Evolutionary conservation across 2,113 vertebrate genomes (phyloP).

Genomic region (Zosterops lateralis): DNA sequence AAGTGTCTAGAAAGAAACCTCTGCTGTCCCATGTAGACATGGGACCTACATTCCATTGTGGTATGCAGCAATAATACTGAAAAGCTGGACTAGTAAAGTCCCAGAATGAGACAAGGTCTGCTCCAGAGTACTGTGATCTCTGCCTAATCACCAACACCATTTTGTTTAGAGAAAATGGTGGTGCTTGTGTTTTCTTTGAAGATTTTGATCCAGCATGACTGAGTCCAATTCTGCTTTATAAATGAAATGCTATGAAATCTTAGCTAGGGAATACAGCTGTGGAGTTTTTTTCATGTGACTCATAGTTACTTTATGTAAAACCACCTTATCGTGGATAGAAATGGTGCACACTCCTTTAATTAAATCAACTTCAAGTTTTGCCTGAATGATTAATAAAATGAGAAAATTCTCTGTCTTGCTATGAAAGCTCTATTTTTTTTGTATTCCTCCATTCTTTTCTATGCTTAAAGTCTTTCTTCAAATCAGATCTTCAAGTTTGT

Average conservation of each 20-base stretch:
- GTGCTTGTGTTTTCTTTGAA: not conserved
- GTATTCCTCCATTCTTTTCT: not conserved
- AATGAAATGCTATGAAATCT: not conserved
- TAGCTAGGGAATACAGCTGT: not conserved
- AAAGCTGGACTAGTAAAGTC: not conserved
- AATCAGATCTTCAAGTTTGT: not conserved
- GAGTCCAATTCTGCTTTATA: not conserved
- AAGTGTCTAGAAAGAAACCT: not conserved
- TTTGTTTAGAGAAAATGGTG: not conserved
- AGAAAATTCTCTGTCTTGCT: slow-evolving; percentile 10
- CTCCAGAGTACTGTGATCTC: not conserved
- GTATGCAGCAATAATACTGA: not conserved
- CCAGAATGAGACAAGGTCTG: not conserved
- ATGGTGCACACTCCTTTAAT: slow-evolving; percentile 43
- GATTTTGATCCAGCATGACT: not conserved
- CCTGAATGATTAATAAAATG: slow-evolving; percentile 59
- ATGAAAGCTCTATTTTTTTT: not conserved
- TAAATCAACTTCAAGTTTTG: slow-evolving; percentile 41
- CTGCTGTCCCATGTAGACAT: not conserved
- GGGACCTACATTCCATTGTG: not conserved
- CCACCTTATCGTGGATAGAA: slow-evolving; percentile 21
- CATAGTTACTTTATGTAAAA: slow-evolving; percentile 24
- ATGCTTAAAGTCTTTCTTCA: not conserved
- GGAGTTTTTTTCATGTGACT: not conserved
- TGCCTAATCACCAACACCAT: not conserved